Evolutionary conservation across 2,888 invertebrate species (phyloP), one percentile per base, ranked within the genome.

Genomic region (Meghimatium bilineatum): DNA sequence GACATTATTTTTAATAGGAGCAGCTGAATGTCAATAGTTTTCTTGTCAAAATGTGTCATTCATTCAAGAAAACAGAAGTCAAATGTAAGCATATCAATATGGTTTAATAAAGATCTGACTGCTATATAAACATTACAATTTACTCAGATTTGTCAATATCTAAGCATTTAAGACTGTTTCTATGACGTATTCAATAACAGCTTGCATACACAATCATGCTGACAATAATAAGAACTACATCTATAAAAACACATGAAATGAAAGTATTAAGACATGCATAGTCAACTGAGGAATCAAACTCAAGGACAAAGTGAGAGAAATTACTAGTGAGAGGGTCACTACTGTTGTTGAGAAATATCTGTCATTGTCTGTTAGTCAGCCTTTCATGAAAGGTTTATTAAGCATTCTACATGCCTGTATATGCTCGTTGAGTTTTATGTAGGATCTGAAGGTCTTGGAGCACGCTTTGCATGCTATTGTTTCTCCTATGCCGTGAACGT

Each of bases 401-500:
- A 34, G 12, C 3, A 29, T 36, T 20, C 44, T 26, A 17, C 82
- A 75, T 26, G 66, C 49, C 56, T 36, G 56, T 26, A 49, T 75
- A 56, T 85, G 85, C 36, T 80, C 80, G 36, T 85, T 80, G 32
- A 85, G 44, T n/a, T 71, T 69, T 38, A 76, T 26, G 36, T 80
- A 80, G 20, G 72, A 76, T 20, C 83, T 80, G 36, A 85, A 83
- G 36, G 32, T 76, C 0, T 26, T 36, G 29, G 72, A 76, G 32
- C 85, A 86, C 12, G 32, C 52, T 32, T 69, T 78, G 75, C 83
- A 85, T 5, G 63, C 49, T 56, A 86, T 81, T 10, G 66, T 82
- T 74, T 86, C 85, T 49, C 85, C 79, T 23, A 84, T 76, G 20
- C 79, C 75, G 44, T 86, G 85, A 29, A 84, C 82, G 29, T 81